Conservation (phyloP, 2,888 invertebrate species). For the Punctoribates punctum region DNA sequence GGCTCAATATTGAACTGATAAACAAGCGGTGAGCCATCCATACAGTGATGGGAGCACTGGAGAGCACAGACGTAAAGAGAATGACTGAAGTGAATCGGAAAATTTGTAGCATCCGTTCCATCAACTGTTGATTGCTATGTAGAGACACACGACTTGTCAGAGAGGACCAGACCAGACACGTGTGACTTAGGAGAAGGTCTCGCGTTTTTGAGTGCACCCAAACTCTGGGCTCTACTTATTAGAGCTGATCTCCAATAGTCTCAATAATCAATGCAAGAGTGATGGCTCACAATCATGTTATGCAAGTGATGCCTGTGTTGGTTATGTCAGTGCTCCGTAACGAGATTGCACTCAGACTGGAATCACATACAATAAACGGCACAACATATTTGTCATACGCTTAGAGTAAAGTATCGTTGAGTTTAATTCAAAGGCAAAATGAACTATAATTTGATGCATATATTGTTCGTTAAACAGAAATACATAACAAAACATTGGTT, state of each 20-base stretch:
- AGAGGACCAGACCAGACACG: slow-evolving; percentile 31
- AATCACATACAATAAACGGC: neutral
- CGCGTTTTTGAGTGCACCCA: neutral
- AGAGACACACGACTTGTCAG: slow-evolving; percentile 23
- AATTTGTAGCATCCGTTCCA: slow-evolving; percentile 33
- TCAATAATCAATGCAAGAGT: neutral
- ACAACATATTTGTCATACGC: slow-evolving; percentile 14
- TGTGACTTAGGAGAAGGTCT: neutral
- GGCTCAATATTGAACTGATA: slow-evolving; percentile 22
- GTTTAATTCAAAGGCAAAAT: neutral
- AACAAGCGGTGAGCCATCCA: slow-evolving; percentile 5
- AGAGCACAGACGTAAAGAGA: slow-evolving; percentile 29
- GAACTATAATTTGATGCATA: slow-evolving; percentile 33
- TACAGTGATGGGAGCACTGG: neutral
- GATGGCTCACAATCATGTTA: neutral
- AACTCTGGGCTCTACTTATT: neutral
- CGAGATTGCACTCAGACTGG: neutral
- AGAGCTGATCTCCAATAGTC: slow-evolving; percentile 11
- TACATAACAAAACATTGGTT: slow-evolving; percentile 10
- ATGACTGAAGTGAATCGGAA: slow-evolving; percentile 26
- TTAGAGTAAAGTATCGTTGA: neutral
- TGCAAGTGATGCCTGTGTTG: neutral
- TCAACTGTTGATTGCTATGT: slow-evolving; percentile 33
- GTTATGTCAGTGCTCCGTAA: neutral
- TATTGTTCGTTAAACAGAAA: neutral